Percentiles rank a stretch among this genome's conserved stretches.
phyloP scores from a whole-genome alignment of 2,113 vertebrate genomes.

The Ammospiza nelsoni region DNA sequence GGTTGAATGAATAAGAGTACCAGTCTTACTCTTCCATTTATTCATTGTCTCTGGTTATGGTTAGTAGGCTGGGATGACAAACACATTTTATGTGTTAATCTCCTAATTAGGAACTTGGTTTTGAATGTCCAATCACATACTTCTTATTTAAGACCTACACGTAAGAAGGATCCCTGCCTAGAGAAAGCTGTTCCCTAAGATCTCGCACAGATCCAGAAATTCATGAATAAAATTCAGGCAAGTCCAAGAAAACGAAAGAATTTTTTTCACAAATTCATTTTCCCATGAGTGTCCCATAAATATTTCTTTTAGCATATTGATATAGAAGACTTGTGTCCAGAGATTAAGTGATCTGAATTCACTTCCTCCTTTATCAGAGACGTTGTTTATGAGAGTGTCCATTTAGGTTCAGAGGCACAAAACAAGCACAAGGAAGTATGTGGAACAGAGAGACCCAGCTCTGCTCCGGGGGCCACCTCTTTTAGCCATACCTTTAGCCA shows the following conservation, averaged over 20 bases:
- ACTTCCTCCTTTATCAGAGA: not conserved
- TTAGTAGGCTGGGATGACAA: not conserved
- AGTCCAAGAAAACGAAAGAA: not conserved
- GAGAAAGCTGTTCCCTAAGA: not conserved
- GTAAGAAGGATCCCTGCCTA: not conserved
- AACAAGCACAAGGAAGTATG: not conserved
- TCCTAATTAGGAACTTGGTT: not conserved
- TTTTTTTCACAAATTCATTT: not conserved
- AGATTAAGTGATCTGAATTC: not conserved
- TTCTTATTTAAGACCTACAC: not conserved
- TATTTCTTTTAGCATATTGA: not conserved
- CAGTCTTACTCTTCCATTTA: not conserved
- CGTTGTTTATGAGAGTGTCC: not conserved
- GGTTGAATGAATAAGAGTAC: not conserved
- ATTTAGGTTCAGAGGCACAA: not conserved
- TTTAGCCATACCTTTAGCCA: not conserved
- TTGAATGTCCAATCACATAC: not conserved
- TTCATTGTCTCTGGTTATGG: not conserved
- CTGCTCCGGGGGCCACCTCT: not conserved
- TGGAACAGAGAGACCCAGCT: not conserved
- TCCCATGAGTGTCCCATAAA: not conserved
- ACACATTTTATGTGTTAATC: not conserved
- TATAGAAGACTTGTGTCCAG: not conserved
- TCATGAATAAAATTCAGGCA: not conserved
- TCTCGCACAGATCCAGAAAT: not conserved